phyloP scores from a whole-genome alignment of 2,797 vertebrate genomes.

The Cephalopachus bancanus region DNA sequence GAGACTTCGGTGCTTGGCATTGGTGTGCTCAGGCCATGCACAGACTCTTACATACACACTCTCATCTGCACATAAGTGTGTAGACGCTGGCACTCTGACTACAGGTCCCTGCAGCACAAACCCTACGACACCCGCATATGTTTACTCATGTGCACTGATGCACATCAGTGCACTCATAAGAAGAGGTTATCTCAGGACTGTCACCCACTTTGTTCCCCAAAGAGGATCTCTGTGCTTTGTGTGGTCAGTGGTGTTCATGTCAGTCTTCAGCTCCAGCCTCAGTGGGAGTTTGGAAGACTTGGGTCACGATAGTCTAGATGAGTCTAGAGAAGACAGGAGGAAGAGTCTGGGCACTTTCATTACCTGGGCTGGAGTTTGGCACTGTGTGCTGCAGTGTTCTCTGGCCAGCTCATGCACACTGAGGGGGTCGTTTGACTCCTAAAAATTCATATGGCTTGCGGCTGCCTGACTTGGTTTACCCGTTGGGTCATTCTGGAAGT shows the following conservation, averaged over 20 bases:
- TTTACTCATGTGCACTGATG: not conserved
- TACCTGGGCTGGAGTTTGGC: no score
- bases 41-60: not conserved
- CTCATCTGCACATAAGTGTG: not conserved
- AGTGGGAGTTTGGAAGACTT: not conserved
- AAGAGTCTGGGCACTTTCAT: not conserved
- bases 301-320: not conserved
- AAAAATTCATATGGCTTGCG: not conserved
- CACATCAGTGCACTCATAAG: not conserved
- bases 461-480: not conserved
- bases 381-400: not conserved
- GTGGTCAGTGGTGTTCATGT: not conserved
- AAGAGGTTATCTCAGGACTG: not conserved
- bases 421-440: not conserved
- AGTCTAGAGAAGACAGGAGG: not conserved
- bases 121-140: rapidly evolving
- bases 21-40: not conserved
- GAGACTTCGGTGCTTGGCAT: not conserved
- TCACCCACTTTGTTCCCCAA: not conserved
- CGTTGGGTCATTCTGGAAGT: not conserved
- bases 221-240: not conserved
- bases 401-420: not conserved
- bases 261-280: not conserved
- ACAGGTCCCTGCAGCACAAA: not conserved
- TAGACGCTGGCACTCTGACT: not conserved